Evolutionary conservation across 2,113 vertebrate species (phyloP).

Genomic region (Neogobius melanostomus): DNA sequence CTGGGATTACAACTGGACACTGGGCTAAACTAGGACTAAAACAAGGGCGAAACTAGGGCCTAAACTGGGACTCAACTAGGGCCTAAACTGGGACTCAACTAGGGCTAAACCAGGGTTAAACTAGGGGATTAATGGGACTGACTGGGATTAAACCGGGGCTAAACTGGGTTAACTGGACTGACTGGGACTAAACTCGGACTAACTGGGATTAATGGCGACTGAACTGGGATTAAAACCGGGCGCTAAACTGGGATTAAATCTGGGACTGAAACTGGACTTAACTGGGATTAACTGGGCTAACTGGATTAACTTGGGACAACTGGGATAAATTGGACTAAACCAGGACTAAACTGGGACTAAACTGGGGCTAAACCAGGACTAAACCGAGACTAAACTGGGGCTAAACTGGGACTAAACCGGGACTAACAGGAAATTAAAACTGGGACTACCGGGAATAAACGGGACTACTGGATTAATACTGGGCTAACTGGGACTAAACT

Average conservation of each 20-base stretch:
- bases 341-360: no score
- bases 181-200: not conserved
- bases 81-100: not conserved
- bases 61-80: not conserved
- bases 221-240: not conserved
- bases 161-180: no score
- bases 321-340: no score
- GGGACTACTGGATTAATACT: no score
- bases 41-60: not conserved
- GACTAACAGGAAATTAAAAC: no score
- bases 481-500: no score
- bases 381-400: no score
- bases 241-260: not conserved
- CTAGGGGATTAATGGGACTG: not conserved
- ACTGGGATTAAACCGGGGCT: not conserved
- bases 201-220: not conserved
- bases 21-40: no score
- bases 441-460: no score
- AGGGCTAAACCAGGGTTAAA: not conserved
- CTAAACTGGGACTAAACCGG: no score
- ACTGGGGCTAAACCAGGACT: no score
- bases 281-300: not conserved
- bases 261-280: not conserved
- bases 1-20: not conserved
- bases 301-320: no score